phyloP scores from a whole-genome alignment of 1,140 invertebrate species.

The Pollicipes pollicipes region DNA sequence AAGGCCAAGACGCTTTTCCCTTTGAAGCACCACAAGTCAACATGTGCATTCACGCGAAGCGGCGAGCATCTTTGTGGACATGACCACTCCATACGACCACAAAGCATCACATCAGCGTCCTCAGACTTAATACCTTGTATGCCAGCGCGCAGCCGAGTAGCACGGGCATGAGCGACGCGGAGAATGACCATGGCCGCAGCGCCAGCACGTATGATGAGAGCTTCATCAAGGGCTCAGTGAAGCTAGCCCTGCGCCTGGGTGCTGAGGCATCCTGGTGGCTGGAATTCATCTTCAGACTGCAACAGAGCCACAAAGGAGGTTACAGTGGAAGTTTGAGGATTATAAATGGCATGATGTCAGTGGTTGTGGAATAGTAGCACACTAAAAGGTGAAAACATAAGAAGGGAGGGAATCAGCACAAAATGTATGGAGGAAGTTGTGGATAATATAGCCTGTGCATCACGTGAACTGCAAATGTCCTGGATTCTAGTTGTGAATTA shows the following conservation, averaged over 20 bases:
- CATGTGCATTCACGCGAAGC: neutral
- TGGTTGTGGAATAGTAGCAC: no score
- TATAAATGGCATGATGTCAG: no score
- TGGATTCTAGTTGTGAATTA: no score
- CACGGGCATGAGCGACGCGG: slow-evolving; percentile 75
- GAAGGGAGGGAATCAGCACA: no score
- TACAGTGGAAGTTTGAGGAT: no score
- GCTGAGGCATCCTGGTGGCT: no score
- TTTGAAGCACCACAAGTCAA: neutral
- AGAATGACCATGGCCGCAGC: slow-evolving; percentile 77
- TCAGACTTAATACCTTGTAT: slow-evolving; percentile 37
- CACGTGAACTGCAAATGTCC: no score
- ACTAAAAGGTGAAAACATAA: no score
- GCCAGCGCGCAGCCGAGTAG: slow-evolving; percentile 67
- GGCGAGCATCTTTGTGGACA: neutral
- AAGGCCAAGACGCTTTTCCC: neutral
- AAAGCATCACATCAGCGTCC: slow-evolving; percentile 18
- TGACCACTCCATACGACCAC: neutral
- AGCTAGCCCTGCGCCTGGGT: neutral
- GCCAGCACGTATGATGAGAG: slow-evolving; percentile 69
- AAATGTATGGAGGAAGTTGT: no score
- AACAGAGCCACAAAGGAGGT: no score
- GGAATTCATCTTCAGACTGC: no score
- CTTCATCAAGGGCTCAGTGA: slow-evolving; percentile 41
- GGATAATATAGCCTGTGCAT: no score